Evolutionary conservation across 1,140 invertebrate species (phyloP).

Genomic region (Triops longicaudatus): DNA sequence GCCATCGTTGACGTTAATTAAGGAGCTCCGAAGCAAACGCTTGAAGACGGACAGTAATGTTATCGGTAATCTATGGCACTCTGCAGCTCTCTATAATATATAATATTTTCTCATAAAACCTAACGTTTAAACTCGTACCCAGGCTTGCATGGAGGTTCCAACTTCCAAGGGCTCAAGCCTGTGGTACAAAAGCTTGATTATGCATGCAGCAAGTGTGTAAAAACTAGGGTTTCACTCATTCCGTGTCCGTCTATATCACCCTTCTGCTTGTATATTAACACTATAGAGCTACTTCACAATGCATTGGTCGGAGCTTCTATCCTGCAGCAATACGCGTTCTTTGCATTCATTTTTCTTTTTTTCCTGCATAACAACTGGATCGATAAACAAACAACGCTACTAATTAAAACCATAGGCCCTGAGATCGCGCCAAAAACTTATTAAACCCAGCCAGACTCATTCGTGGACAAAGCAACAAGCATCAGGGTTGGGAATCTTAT

Average conservation of each 20-base stretch:
- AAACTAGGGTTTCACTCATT: not conserved
- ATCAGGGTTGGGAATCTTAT: not conserved
- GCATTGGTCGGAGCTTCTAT: not conserved
- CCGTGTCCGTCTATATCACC: not conserved
- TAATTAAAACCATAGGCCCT: conserved; percentile 1
- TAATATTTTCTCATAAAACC: not conserved
- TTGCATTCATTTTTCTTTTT: not conserved
- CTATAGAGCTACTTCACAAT: not conserved
- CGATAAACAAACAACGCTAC: conserved; percentile 2
- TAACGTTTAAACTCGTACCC: not conserved
- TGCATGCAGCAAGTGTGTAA: not conserved
- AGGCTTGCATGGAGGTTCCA: not conserved
- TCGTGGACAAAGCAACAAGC: not conserved
- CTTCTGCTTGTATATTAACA: not conserved
- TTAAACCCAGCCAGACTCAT: not conserved
- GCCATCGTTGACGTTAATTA: conserved; percentile 8
- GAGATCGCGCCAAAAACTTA: not conserved
- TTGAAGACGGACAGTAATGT: not conserved
- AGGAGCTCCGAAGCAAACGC: not conserved
- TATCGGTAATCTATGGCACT: not conserved
- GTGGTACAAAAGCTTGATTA: not conserved
- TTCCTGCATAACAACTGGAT: conserved; percentile 3
- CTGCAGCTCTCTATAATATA: not conserved
- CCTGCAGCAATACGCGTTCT: not conserved
- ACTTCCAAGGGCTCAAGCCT: not conserved